Percentiles rank a stretch among this genome's conserved stretches.
These are phyloP conservation scores for Amblyornis subalaris DNA, from an alignment of 2,113 vertebrate species.

Conservation along the genomic window DNA sequence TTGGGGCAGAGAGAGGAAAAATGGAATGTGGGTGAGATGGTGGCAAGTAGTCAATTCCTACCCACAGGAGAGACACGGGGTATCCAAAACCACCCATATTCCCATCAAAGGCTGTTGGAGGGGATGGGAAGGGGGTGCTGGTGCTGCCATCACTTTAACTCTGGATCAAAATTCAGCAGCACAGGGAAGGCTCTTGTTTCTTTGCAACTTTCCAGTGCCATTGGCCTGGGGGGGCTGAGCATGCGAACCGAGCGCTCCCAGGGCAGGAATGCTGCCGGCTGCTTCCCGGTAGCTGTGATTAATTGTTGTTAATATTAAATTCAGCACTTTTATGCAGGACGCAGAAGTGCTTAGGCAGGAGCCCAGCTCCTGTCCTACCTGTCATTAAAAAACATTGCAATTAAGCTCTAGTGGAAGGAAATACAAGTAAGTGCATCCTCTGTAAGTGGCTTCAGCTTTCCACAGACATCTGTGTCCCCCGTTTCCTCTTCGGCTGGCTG, in stretches of 20 bases:
- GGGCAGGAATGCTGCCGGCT: fast-evolving
- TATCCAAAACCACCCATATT: not conserved
- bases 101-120: not conserved
- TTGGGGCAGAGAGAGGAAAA: not conserved
- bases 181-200: not conserved
- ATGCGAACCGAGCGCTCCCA: fast-evolving
- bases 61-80: fast-evolving
- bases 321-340: not conserved
- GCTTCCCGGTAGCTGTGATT: not conserved
- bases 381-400: not conserved
- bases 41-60: not conserved
- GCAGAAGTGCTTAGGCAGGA: not conserved
- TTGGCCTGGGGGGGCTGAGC: not conserved
- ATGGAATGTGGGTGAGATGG: not conserved
- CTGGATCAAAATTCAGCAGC: not conserved
- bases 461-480: not conserved
- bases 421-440: not conserved
- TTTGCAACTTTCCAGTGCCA: not conserved
- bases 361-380: not conserved
- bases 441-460: conserved; percentile 15
- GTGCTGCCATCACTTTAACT: not conserved
- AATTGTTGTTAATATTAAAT: conserved; percentile 5
- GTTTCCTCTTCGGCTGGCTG: not conserved
- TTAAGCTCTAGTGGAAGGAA: conserved; percentile 30
- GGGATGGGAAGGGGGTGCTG: not conserved